These are phyloP conservation scores for Agrochola lota DNA, from an alignment of 2,888 invertebrate genomes.

Conservation along the genomic window DNA sequence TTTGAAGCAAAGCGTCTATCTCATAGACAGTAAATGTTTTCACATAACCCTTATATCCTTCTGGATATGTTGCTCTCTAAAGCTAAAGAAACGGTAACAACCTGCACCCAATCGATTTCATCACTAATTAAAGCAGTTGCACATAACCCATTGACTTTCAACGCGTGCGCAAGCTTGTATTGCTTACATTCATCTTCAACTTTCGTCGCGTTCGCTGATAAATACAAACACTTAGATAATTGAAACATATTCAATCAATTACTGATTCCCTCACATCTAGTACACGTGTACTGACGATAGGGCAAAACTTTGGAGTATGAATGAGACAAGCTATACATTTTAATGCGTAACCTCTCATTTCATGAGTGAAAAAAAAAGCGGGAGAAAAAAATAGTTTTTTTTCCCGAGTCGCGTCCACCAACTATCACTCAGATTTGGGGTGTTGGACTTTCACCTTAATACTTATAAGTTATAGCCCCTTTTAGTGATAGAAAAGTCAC, in stretches of 20 bases:
- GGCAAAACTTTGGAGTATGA: constrained; percentile 23
- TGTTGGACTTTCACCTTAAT: background rate
- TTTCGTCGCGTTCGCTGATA: constrained; percentile 58
- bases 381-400: background rate
- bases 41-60: background rate
- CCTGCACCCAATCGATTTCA: constrained; percentile 28
- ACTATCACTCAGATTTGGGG: background rate
- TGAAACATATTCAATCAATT: constrained; percentile 58
- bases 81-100: background rate
- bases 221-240: constrained; percentile 62
- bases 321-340: constrained; percentile 16
- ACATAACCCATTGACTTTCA: constrained; percentile 48
- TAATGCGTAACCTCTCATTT: background rate
- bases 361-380: too few species aligned
- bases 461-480: background rate
- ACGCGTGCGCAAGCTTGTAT: constrained; percentile 50
- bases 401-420: background rate
- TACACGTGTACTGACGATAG: constrained; percentile 54
- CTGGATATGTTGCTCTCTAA: background rate
- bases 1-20: background rate
- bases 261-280: constrained; percentile 52
- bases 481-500: background rate
- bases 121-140: constrained; percentile 51
- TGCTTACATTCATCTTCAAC: constrained; percentile 43
- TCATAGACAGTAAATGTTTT: background rate